Evolutionary conservation across 35 echinoderm and acorn worm species (phyloP).

Genomic region (Holothuria glaberrima): DNA sequence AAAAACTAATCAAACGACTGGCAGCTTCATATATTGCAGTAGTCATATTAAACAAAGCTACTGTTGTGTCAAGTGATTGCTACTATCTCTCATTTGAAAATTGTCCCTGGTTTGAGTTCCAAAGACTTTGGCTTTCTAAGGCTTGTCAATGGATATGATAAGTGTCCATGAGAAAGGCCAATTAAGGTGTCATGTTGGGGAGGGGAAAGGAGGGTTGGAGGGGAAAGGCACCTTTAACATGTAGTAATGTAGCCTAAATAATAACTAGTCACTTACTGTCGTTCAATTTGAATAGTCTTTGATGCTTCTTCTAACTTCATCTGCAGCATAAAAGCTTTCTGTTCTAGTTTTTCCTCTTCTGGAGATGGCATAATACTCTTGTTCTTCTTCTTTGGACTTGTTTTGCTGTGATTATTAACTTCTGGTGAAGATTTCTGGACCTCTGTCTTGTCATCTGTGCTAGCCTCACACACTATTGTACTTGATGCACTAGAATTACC

Average conservation of each 20-base stretch:
- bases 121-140: no score
- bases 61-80: no score
- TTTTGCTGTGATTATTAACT: not conserved
- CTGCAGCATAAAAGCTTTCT: conserved; percentile 88
- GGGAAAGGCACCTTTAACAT: no score
- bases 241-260: not conserved
- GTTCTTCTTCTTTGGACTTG: conserved; percentile 55
- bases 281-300: conserved; percentile 86
- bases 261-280: conserved; percentile 76
- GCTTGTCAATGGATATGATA: no score
- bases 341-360: conserved; percentile 66
- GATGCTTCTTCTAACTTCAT: conserved; percentile 91
- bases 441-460: not conserved
- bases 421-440: not conserved
- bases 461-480: conserved; percentile 24
- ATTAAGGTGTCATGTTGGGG: no score
- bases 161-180: no score
- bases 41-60: no score
- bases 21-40: no score
- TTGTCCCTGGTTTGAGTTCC: no score
- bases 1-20: no score
- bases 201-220: no score
- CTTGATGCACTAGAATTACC: conserved; percentile 54
- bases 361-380: conserved; percentile 74
- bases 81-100: no score